Conservation (phyloP, 2,797 vertebrate genomes). For the Pygocentrus nattereri region DNA sequence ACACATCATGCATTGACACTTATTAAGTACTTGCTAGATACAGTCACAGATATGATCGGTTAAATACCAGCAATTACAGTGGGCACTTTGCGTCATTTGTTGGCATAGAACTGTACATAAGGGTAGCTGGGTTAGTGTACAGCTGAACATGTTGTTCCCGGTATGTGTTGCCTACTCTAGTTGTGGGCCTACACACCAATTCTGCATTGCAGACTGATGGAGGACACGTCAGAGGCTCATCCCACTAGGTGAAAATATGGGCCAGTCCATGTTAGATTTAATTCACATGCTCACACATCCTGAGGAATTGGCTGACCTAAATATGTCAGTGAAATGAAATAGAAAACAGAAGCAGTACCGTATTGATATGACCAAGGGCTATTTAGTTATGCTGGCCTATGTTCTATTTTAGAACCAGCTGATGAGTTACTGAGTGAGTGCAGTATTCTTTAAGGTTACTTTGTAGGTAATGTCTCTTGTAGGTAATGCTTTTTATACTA, state of each 20-base stretch:
- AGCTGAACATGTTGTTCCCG: slow-evolving; percentile 21
- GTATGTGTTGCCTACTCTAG: slow-evolving; percentile 8
- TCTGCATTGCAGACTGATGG: slow-evolving; percentile 70
- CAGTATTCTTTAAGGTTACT: not conserved
- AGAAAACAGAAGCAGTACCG: not conserved
- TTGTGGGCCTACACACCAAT: slow-evolving; percentile 55
- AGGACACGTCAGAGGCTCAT: slow-evolving; percentile 62
- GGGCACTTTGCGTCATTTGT: not conserved
- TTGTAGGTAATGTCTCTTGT: not conserved
- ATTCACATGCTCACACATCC: slow-evolving; percentile 17
- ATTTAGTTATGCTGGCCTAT: not conserved
- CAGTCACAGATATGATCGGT: not conserved
- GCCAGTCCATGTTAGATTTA: slow-evolving; percentile 15
- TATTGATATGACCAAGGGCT: not conserved
- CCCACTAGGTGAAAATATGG: slow-evolving; percentile 43
- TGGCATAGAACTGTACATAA: not conserved
- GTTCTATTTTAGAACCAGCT: not conserved
- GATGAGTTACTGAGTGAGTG: too few relatives aligned
- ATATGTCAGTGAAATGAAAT: slow-evolving; percentile 52
- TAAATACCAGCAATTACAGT: not conserved
- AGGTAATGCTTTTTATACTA: too few relatives aligned
- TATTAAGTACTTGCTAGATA: not conserved
- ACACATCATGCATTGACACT: not conserved
- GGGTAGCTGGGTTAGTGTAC: not conserved
- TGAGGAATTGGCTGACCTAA: slow-evolving; percentile 20